A percentile compares a stretch with the other conserved stretches of the same genome.
These are phyloP conservation scores for Calliphora vomitoria DNA, from an alignment of 2,888 invertebrate genomes.

Conservation along the genomic window DNA sequence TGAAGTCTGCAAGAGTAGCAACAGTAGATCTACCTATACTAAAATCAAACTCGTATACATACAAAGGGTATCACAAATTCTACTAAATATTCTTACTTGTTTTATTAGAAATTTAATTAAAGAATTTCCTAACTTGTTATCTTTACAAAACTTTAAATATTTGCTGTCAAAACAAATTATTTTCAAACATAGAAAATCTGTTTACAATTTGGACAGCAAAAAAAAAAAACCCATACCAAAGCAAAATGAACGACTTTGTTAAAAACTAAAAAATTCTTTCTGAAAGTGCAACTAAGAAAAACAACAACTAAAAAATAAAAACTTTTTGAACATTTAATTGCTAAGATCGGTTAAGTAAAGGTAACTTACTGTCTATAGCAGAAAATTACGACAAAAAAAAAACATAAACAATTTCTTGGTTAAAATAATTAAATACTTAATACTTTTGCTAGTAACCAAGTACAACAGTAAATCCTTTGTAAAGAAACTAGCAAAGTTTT, in stretches of 20 bases:
- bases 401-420: neutral
- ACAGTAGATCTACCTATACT: too few species aligned
- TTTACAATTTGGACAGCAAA: too few species aligned
- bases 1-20: too few species aligned
- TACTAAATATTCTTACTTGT: neutral
- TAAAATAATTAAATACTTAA: neutral
- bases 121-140: slow-evolving; percentile 23
- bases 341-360: slow-evolving; percentile 11
- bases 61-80: neutral
- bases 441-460: neutral
- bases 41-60: too few species aligned
- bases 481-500: slow-evolving; percentile 30
- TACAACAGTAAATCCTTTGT: neutral
- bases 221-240: neutral
- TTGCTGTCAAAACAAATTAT: slow-evolving; percentile 44
- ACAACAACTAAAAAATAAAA: neutral
- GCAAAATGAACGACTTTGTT: neutral
- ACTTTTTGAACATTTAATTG: slow-evolving; percentile 40
- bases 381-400: neutral
- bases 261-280: neutral
- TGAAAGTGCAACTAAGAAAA: neutral
- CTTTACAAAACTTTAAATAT: slow-evolving; percentile 40
- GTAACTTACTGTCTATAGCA: slow-evolving; percentile 26
- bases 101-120: slow-evolving; percentile 8
- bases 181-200: slow-evolving; percentile 40